Base-by-base conservation (phyloP, 2,113 vertebrate genomes). In the Zosterops japonicus region DNA sequence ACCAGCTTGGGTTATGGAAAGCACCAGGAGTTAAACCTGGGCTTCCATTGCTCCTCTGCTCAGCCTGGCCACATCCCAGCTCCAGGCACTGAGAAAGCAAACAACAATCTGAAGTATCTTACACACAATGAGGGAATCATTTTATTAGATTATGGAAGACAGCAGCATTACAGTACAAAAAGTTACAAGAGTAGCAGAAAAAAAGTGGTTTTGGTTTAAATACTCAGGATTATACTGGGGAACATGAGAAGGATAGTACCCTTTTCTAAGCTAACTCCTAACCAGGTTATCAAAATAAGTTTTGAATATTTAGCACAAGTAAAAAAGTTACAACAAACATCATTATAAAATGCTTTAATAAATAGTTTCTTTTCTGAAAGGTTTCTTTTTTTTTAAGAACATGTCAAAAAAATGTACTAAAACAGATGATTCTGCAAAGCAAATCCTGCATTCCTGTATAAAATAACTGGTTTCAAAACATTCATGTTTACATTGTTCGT, bases 331-430 rank as follows among this genome's bases (percentile, higher is more conserved):
- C 96, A 97, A 97, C 92, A 95, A 97, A 89, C 96, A 85, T 98
- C 97, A 97, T 98, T 99, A 99, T 99, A 98, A 99, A 99, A 98
- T 98, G 98, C 97, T 99, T 99, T 99, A 99, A 99, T 99, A 99
- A 99, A 99, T 99, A 98, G 96, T 98, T 98, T 98, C 92, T 97
- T 98, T 96, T 97, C 95, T 93, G 95, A 97, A 98, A 97, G 95
- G n/a, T 87, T 90, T 60, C 42, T 64, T 95, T 89, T 97, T 36
- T 87, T 96, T 98, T 98, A 98, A 98, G 97, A 98, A 98, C 96
- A 91, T 96, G 95, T 97, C 98, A 98, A 98, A 98, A 98, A 98
- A 97, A 98, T 95, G 96, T 98, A 98, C 97, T 98, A 98, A 97
- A 98, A 98, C 98, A 98, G 98, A 98, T 96, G 95, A 98, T 97